A percentile compares a stretch with the other conserved stretches of the same genome.
These are phyloP conservation scores for Myiothlypis coronata DNA, from an alignment of 2,797 vertebrate genomes.

Conservation along the genomic window DNA sequence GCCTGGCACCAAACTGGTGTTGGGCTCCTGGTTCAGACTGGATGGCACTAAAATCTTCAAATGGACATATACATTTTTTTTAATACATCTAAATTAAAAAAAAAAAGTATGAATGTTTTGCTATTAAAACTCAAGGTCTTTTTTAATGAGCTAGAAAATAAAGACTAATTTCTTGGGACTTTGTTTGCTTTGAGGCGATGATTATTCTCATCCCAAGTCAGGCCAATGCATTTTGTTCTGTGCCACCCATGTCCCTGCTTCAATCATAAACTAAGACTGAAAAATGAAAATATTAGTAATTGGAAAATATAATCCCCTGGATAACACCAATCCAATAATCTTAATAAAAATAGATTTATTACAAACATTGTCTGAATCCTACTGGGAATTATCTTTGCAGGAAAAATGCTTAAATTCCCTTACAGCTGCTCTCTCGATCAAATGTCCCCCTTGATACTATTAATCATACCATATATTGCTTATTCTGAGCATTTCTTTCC, in stretches of 20 bases:
- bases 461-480: neutral
- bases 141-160: conserved; percentile 69
- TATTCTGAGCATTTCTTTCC: neutral
- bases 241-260: conserved; percentile 59
- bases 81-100: neutral
- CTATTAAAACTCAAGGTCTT: conserved; percentile 59
- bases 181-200: conserved; percentile 65
- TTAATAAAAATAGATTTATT: conserved; percentile 70
- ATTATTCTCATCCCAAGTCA: conserved; percentile 67
- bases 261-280: conserved; percentile 65
- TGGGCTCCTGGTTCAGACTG: neutral
- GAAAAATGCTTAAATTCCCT: conserved; percentile 50
- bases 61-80: neutral
- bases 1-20: neutral
- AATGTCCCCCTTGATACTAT: conserved; percentile 17
- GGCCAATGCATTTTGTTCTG: conserved; percentile 65
- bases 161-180: conserved; percentile 65
- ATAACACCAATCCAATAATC: conserved; percentile 66
- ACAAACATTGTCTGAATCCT: conserved; percentile 53
- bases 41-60: neutral
- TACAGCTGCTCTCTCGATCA: conserved; percentile 46
- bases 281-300: conserved; percentile 70
- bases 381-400: conserved; percentile 31
- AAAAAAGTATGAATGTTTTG: neutral
- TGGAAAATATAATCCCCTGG: conserved; percentile 65